Conservation (phyloP, 2,888 invertebrate genomes). For the Anoplius nigerrimus region DNA sequence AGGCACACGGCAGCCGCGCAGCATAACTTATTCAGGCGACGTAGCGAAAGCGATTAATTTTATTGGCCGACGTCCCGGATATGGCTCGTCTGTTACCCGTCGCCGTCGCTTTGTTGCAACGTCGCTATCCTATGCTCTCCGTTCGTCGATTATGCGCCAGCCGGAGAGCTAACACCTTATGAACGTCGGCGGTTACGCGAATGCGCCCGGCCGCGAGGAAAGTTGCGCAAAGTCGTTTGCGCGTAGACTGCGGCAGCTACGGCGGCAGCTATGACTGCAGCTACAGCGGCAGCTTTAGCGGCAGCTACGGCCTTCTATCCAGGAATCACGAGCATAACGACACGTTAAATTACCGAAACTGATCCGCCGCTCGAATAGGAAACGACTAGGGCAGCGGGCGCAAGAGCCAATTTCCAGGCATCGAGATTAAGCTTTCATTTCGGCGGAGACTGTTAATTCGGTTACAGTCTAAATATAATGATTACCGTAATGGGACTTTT, state of each 20-base stretch:
- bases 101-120: constrained; percentile 64
- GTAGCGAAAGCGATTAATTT: constrained; percentile 69
- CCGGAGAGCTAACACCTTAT: constrained; percentile 55
- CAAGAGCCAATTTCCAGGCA: too few species aligned
- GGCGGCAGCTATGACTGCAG: neutral
- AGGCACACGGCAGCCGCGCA: constrained; percentile 53
- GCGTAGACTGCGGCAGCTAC: constrained; percentile 4
- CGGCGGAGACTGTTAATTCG: too few species aligned
- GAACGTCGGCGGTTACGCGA: constrained; percentile 50
- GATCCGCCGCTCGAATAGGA: neutral
- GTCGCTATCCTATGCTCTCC: constrained; percentile 57
- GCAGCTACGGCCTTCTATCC: neutral
- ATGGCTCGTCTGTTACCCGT: constrained; percentile 68
- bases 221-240: constrained; percentile 50
- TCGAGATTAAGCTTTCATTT: too few species aligned
- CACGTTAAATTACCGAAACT: constrained; percentile 13
- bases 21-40: constrained; percentile 69
- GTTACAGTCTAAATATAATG: too few species aligned
- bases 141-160: constrained; percentile 54
- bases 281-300: neutral
- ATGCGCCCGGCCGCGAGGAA: constrained; percentile 44
- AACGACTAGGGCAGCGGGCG: too few species aligned
- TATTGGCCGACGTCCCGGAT: constrained; percentile 69
- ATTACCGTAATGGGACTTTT: too few species aligned
- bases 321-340: neutral